Percentiles rank a stretch among this genome's conserved stretches.
Evolutionary conservation across 2,797 vertebrate species (phyloP).

Genomic region (Rhabdomys pumilio): DNA sequence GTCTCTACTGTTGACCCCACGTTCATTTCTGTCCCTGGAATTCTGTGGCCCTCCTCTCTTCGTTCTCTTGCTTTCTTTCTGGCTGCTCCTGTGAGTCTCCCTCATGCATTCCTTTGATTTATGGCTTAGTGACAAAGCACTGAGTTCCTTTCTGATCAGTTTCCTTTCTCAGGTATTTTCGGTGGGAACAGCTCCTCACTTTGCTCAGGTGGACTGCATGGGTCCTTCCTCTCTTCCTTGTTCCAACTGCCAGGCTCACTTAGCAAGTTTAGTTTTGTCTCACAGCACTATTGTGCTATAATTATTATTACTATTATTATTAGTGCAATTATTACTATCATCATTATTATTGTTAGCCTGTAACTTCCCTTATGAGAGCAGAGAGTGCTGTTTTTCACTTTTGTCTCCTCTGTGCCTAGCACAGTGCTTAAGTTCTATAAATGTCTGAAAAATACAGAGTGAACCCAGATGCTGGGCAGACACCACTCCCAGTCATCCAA

Average conservation of each 20-base stretch:
- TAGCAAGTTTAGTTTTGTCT: background rate
- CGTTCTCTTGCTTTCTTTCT: background rate
- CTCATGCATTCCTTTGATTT: background rate
- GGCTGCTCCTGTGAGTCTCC: background rate
- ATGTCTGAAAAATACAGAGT: constrained; percentile 55
- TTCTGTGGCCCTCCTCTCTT: background rate
- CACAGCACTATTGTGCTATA: background rate
- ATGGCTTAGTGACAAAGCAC: background rate
- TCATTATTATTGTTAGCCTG: background rate
- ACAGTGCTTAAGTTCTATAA: constrained; percentile 30
- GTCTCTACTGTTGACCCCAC: background rate
- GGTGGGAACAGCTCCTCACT: background rate
- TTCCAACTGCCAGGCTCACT: background rate
- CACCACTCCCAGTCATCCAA: constrained; percentile 83
- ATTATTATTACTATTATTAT: background rate
- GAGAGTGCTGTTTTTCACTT: background rate
- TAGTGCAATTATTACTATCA: background rate
- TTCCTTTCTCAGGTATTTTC: background rate
- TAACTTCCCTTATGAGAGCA: constrained; percentile 24
- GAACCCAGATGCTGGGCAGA: constrained; percentile 59
- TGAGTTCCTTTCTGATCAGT: background rate
- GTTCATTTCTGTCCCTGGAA: constrained; percentile 9
- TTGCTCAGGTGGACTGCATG: background rate
- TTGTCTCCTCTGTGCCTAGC: constrained; percentile 66
- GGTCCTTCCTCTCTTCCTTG: background rate